phyloP scores from a whole-genome alignment of 2,113 vertebrate species.

The Pardalotus punctatus region DNA sequence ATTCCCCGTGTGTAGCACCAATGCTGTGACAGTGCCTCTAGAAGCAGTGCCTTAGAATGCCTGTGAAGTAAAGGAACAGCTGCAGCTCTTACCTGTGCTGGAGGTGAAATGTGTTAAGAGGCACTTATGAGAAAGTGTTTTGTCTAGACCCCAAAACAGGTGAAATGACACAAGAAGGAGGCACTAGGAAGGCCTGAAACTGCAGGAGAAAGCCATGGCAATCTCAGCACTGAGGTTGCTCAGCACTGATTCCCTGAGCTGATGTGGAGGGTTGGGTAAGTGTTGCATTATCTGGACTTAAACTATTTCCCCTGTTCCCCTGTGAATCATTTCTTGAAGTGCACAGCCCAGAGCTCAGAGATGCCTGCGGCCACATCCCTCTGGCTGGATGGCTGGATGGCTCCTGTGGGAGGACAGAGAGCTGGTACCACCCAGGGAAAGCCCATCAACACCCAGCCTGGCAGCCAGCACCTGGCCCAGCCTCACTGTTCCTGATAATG shows the following conservation, averaged over 20 bases:
- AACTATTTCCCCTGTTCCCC: neutral
- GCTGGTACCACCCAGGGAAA: neutral
- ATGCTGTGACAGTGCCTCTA: neutral
- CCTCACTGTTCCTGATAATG: neutral
- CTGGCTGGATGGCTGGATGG: neutral
- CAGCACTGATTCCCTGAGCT: too few species aligned
- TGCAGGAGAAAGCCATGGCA: neutral
- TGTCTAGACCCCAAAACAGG: neutral
- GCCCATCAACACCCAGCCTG: neutral
- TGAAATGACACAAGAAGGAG: neutral
- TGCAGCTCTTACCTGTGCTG: neutral
- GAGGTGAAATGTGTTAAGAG: neutral
- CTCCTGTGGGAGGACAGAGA: neutral
- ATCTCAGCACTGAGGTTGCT: too few species aligned
- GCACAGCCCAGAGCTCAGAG: neutral
- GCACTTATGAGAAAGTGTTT: neutral
- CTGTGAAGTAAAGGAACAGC: neutral
- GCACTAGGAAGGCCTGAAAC: neutral
- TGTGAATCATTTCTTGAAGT: neutral
- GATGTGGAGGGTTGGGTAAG: neutral
- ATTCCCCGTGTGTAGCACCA: rapidly evolving
- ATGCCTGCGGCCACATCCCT: neutral
- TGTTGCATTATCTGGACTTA: neutral
- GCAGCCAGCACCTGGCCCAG: neutral
- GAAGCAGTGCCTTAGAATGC: neutral